Conservation (phyloP, 2,797 vertebrate genomes). For the Anguilla obscura region DNA sequence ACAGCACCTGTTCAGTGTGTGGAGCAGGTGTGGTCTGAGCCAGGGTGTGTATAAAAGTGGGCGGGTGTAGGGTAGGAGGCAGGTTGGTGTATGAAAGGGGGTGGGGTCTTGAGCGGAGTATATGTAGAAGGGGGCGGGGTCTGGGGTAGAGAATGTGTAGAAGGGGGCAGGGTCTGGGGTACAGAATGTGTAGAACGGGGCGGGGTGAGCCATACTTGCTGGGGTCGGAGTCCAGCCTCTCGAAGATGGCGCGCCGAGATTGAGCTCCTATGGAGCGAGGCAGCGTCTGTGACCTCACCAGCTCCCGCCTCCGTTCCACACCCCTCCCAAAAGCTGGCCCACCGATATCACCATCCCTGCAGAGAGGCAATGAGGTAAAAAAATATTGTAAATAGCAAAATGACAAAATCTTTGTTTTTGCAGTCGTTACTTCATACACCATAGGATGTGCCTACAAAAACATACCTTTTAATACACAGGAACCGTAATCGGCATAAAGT, state of each 20-base stretch:
- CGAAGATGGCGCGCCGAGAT: conserved; percentile 82
- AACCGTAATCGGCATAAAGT: too few relatives aligned
- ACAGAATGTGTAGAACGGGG: neutral
- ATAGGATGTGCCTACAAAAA: too few relatives aligned
- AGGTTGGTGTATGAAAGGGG: neutral
- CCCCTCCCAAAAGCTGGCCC: conserved; percentile 47
- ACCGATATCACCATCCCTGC: neutral
- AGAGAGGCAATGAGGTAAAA: neutral
- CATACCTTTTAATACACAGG: too few relatives aligned
- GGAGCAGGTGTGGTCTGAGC: neutral
- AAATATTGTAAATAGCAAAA: neutral
- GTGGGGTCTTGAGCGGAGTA: neutral
- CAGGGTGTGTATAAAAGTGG: neutral
- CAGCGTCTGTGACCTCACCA: conserved; percentile 80
- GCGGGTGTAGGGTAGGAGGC: neutral
- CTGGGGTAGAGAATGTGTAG: neutral
- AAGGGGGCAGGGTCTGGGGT: neutral
- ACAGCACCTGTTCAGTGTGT: neutral
- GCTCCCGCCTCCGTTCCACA: conserved; percentile 72
- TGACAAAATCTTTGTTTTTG: too few relatives aligned
- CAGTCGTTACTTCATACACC: too few relatives aligned
- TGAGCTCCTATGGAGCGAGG: conserved; percentile 75
- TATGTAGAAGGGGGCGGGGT: neutral
- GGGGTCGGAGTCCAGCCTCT: conserved; percentile 81
- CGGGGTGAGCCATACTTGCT: conserved; percentile 66